Conservation (phyloP, 2,113 vertebrate species). For the Nematolebias whitei region DNA sequence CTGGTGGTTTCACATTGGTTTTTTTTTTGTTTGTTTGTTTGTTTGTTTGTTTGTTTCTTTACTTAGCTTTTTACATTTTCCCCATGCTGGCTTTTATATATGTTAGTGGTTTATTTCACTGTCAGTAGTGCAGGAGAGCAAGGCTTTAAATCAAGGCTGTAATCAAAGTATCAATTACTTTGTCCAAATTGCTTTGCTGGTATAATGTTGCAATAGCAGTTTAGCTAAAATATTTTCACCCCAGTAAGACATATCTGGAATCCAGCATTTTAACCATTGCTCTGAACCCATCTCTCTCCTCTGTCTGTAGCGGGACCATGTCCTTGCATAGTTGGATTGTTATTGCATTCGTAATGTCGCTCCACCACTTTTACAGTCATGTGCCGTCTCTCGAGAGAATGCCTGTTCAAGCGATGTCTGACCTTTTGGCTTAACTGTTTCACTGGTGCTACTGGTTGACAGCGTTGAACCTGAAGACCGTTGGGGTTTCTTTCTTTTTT, state of each 20-base stretch:
- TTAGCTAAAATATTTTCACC: too few relatives aligned
- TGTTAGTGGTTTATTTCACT: not conserved
- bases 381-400: not conserved
- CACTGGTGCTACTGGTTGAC: not conserved
- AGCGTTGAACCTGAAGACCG: not conserved
- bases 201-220: too few relatives aligned
- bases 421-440: not conserved
- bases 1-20: not conserved
- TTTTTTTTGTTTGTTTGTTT: too few relatives aligned
- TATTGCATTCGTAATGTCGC: not conserved
- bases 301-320: too few relatives aligned
- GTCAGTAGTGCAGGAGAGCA: too few relatives aligned
- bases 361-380: not conserved
- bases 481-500: not conserved
- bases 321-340: too few relatives aligned
- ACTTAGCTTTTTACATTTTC: not conserved
- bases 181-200: too few relatives aligned
- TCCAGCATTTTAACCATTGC: too few relatives aligned
- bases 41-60: too few relatives aligned
- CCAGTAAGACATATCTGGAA: not conserved
- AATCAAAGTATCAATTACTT: not conserved
- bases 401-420: not conserved
- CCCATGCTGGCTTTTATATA: not conserved
- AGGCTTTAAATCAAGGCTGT: constrained; percentile 2
- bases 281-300: too few relatives aligned